Base-by-base conservation (phyloP, 1,140 invertebrate species). In the Liolophura sinensis region DNA sequence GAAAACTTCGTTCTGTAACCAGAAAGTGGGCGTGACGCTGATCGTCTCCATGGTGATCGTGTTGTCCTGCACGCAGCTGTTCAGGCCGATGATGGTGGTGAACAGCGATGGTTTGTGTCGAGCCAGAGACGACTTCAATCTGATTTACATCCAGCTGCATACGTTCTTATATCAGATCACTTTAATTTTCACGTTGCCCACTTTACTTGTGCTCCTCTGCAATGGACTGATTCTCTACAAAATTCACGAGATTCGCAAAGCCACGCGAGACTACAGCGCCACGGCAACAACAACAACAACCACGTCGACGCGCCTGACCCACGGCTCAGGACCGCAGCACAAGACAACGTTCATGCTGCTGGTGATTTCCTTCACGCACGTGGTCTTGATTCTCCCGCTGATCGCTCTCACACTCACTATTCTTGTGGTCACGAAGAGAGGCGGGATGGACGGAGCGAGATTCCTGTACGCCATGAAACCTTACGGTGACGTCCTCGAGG, bases 261-360 rank as follows among this genome's bases (percentile, higher is more conserved):
- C 69, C 16, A 64, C 58, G 22, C 62, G 63, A 48, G 60, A 70
- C 59, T 65, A 65, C 59, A 68, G 69, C 25, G 73, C 71, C 15
- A 58, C 60, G 16, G 68, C 68, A 24, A 73, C 66, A 18, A 60
- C 64, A 25, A 55, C 68, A 12, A 69, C 70, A 14, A 18, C 18
- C 6, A 24, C 60, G 22, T 18, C 60, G 6, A 22, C 47, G 12
- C 22, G 49, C n/a, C 20, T 51, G 20, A 49, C 46, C 4, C 60
- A 49, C 60, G 50, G 24, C 15, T 20, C 58, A 1, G 57, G 58
- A 7, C 69, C 73, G 25, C 71, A 73, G 31, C 70, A 76, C 55
- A 79, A 77, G 52, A 80, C 79, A 3, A 80, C 81, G 3, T 72
- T 72, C 22, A 80, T 82, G 78, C 68, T 82, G 12, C 62, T 81